Evolutionary conservation across 1,140 invertebrate genomes (phyloP).

Genomic region (Nomia melanderi): DNA sequence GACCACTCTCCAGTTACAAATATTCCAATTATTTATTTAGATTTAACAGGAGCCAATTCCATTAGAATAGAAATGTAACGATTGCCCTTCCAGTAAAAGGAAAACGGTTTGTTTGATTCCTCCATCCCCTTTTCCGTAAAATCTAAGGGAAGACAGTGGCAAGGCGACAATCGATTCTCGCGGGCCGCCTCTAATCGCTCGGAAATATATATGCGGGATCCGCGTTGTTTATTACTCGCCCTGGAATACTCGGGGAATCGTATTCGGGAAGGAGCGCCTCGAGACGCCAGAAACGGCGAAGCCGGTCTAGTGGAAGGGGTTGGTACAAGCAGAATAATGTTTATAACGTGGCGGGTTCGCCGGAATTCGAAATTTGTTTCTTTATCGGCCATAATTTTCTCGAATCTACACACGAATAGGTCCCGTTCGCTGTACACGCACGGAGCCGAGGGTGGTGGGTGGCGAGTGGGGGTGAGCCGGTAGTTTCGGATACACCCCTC

Average conservation of each 20-base stretch:
- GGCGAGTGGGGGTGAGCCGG: conserved; percentile 5
- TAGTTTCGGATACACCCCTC: conserved; percentile 49
- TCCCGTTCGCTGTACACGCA: conserved; percentile 56
- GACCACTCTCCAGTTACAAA: too few species aligned
- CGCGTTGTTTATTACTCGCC: conserved; percentile 73
- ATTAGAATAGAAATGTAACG: too few species aligned
- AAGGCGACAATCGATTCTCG: conserved; percentile 15
- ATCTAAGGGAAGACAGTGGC: neutral
- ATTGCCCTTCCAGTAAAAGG: too few species aligned
- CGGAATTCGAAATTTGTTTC: conserved; percentile 79
- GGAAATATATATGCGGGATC: conserved; percentile 62
- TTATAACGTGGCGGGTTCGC: conserved; percentile 69
- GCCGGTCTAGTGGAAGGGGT: conserved; percentile 46
- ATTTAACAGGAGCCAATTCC: too few species aligned
- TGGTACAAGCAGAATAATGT: conserved; percentile 75
- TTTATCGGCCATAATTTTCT: conserved; percentile 80
- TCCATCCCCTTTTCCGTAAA: conserved; percentile 33
- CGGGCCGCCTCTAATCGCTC: conserved; percentile 59
- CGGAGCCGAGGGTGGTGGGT: conserved; percentile 21
- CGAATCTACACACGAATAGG: conserved; percentile 77
- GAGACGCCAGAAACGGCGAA: conserved; percentile 59
- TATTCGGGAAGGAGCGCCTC: conserved; percentile 59
- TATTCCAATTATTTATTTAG: too few species aligned
- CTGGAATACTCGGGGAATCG: conserved; percentile 69
- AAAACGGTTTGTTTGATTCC: too few species aligned